Percentiles rank a stretch among this genome's conserved stretches.
Evolutionary conservation across 2,797 vertebrate species (phyloP).

Genomic region (Gymnodraco acuticeps): DNA sequence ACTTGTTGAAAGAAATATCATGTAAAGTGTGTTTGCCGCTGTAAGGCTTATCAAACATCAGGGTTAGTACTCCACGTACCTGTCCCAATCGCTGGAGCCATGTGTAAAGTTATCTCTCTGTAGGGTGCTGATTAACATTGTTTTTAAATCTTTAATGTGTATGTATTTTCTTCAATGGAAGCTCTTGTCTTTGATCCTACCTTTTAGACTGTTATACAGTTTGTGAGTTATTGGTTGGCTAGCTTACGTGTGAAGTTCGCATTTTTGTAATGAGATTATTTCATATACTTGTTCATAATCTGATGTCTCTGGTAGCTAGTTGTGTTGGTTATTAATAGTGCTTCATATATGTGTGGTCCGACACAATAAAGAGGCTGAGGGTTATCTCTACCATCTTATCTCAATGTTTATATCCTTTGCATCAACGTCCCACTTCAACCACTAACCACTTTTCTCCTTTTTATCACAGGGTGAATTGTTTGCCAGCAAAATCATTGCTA

Average conservation of each 20-base stretch:
- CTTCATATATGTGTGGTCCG: background rate
- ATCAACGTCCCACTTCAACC: background rate
- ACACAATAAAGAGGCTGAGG: background rate
- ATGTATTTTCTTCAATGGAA: no score
- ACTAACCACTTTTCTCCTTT: conserved; percentile 37
- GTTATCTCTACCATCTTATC: background rate
- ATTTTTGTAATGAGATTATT: background rate
- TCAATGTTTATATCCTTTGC: conserved; percentile 18
- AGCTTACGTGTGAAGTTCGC: background rate
- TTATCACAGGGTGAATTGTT: conserved; percentile 75
- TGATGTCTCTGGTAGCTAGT: background rate
- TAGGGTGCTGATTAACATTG: no score
- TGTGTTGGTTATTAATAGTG: background rate
- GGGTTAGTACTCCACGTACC: no score
- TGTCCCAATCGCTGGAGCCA: no score
- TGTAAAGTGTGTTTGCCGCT: no score
- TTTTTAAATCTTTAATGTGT: no score
- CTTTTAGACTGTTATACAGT: no score
- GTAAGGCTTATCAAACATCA: no score
- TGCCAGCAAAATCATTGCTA: conserved; percentile 70
- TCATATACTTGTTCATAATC: background rate
- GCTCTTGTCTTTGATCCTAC: no score
- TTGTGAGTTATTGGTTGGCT: background rate
- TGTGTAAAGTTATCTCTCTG: no score
- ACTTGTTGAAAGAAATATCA: no score